Base-by-base conservation (phyloP, 2,888 invertebrate genomes). In the Philhelius pedissequus region DNA sequence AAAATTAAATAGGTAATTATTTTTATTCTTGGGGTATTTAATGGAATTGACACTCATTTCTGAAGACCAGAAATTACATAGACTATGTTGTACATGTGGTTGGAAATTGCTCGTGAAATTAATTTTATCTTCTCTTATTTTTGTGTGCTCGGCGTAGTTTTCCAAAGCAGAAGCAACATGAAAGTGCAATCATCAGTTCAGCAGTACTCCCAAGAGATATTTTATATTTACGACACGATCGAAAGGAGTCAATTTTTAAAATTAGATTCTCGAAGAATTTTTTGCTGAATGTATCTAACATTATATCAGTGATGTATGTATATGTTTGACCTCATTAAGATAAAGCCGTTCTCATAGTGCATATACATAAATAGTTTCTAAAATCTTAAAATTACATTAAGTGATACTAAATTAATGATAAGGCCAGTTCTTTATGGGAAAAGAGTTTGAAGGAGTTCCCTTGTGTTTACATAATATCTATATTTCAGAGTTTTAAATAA, bases 131-230 rank as follows among this genome's bases (percentile, higher is more conserved):
- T 54, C 11, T 43, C 18, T 54, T 15, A 45, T 50, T 32, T 32
- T 45, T 76, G 58, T 30, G 30, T 58, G 68, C 25, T 18, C n/a
- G 9, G 9, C 43, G 27, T 45, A 40, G 35, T 32, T 45, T 25
- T 43, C 18, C 18, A 20, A 43, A 62, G 43, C 9, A 11, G 27
- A 18, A 35, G 40, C 48, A 30, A 20, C 25, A 50, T 66, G 40
- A 13, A 50, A 77, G 60, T 38, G 70, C 45, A 70, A 71, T 71
- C 71, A 71, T 71, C 71, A 62, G 32, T 52, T 43, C 60, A 60
- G 40, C 56, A 11, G 18, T 30, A 52, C 32, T 62, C 52, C 40
- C 54, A 70, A 35, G 62, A 69, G 76, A 38, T 38, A 69, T 76
- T 76, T n/a, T n/a, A n/a, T 60, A 60, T 69, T 60, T 60, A 68